A percentile compares a stretch with the other conserved stretches of the same genome.
These are phyloP conservation scores for Cinclus mexicanus DNA, from an alignment of 2,113 vertebrate genomes.

Conservation along the genomic window DNA sequence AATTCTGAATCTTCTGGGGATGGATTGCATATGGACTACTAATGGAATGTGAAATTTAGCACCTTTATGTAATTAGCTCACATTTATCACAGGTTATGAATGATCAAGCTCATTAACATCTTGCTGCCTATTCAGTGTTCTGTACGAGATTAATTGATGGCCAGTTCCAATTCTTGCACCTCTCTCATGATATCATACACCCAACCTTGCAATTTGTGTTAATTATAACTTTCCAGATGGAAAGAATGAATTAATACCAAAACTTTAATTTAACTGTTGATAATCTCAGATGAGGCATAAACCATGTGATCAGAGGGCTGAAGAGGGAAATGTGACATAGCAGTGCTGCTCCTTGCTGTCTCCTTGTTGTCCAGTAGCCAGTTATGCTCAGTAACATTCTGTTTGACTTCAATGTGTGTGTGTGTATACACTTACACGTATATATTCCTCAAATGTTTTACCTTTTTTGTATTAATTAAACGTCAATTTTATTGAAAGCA, in stretches of 20 bases:
- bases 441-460: neutral
- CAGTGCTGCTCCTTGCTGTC: neutral
- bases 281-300: slow-evolving; percentile 32
- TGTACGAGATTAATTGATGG: neutral
- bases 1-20: slow-evolving; percentile 46
- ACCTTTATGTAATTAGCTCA: slow-evolving; percentile 49
- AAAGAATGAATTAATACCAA: slow-evolving; percentile 6
- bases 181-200: neutral
- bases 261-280: slow-evolving; percentile 7
- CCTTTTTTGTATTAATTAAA: neutral
- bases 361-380: neutral
- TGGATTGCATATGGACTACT: slow-evolving; percentile 42
- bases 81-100: slow-evolving; percentile 45
- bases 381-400: neutral
- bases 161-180: neutral
- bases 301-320: neutral
- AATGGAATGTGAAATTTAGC: slow-evolving; percentile 51
- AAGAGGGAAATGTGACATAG: neutral
- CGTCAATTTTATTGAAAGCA: neutral
- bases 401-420: neutral
- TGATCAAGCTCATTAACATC: slow-evolving; percentile 51
- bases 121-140: neutral
- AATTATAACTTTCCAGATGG: neutral
- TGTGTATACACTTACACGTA: too few species aligned
- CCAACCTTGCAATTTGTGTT: neutral